Evolutionary conservation across 2,797 vertebrate genomes (phyloP), one percentile per base, ranked within the genome.

Genomic region (Macroramphosus scolopax): DNA sequence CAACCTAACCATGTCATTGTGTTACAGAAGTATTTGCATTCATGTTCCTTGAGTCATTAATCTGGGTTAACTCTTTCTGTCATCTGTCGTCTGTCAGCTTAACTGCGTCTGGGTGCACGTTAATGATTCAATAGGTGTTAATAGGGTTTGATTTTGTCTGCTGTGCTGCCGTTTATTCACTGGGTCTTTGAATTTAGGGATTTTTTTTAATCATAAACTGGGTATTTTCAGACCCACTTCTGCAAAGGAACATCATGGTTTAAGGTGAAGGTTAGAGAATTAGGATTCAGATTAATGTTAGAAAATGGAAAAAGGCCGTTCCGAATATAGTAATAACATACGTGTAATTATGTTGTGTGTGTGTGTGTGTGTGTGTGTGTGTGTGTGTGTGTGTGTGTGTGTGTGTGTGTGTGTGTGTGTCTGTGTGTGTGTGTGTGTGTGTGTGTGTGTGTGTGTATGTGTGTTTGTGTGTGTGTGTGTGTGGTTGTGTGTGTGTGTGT

Each of bases 271-370:
- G 22, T 41, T 18, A 26, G 14, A 13, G 34, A 53, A 61, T 58
- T 33, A 24, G 14, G 24, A 52, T 61, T 51, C 25, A 15, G 5
- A 65, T 68, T 70, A 61, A 36, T 39, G 43, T 64, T 40, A 10
- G 20, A 33, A 62, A 50, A 68, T 60, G 5, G 63, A 63, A 57
- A 45, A 22, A 45, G 13, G 31, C 52, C 35, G 62, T 55, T 12
- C 18, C n/a, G 48, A 31, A 26, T 30, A 43, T 17, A 39, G 31
- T 42, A 56, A 67, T 61, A 52, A 45, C 20, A 43, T 28, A n/a
- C n/a, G n/a, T n/a, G n/a, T n/a, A n/a, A n/a, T n/a, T n/a, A n/a
- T n/a, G n/a, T n/a, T n/a, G n/a, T n/a, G n/a, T n/a, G n/a, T n/a
- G n/a, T n/a, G n/a, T n/a, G n/a, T n/a, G n/a, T n/a, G n/a, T n/a